Percentiles rank a stretch among this genome's conserved stretches.
These are phyloP conservation scores for Microctonus hyperodae DNA, from an alignment of 2,888 invertebrate species.

Conservation along the genomic window DNA sequence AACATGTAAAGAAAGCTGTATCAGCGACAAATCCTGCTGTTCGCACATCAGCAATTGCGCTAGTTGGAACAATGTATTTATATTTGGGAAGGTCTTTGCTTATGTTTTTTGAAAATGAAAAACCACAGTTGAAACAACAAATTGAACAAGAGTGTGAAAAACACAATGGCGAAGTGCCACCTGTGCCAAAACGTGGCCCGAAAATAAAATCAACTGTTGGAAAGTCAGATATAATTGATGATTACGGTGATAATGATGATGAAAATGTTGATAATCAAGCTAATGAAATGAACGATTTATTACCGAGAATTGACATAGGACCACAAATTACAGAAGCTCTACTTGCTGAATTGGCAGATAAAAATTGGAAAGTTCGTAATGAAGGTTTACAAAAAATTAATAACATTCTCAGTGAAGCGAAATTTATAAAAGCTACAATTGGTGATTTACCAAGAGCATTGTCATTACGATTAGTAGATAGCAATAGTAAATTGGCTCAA, in stretches of 20 bases:
- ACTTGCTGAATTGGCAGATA: conserved; percentile 82
- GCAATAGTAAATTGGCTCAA: conserved; percentile 91
- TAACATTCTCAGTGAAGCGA: conserved; percentile 76
- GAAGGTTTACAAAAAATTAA: conserved; percentile 70
- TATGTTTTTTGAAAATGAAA: conserved; percentile 85
- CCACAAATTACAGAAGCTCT: conserved; percentile 82
- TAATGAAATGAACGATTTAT: conserved; percentile 66
- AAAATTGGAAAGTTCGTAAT: conserved; percentile 85
- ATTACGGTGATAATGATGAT: conserved; percentile 65
- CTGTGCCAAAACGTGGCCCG: conserved; percentile 48
- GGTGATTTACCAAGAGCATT: conserved; percentile 86
- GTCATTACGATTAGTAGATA: conserved; percentile 81
- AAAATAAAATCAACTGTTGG: conserved; percentile 35
- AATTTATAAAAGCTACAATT: conserved; percentile 82
- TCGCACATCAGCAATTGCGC: conserved; percentile 76
- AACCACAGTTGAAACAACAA: conserved; percentile 81
- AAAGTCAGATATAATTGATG: conserved; percentile 55
- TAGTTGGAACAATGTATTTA: conserved; percentile 80
- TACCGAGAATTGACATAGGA: conserved; percentile 83
- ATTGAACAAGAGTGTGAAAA: conserved; percentile 89
- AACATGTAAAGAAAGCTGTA: conserved; percentile 83
- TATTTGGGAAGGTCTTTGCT: conserved; percentile 81
- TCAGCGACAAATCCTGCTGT: conserved; percentile 86
- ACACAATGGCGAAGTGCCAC: conserved; percentile 50
- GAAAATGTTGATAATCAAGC: conserved; percentile 66